Evolutionary conservation across 2,888 invertebrate genomes (phyloP).

Genomic region (Yponomeuta sedellus): DNA sequence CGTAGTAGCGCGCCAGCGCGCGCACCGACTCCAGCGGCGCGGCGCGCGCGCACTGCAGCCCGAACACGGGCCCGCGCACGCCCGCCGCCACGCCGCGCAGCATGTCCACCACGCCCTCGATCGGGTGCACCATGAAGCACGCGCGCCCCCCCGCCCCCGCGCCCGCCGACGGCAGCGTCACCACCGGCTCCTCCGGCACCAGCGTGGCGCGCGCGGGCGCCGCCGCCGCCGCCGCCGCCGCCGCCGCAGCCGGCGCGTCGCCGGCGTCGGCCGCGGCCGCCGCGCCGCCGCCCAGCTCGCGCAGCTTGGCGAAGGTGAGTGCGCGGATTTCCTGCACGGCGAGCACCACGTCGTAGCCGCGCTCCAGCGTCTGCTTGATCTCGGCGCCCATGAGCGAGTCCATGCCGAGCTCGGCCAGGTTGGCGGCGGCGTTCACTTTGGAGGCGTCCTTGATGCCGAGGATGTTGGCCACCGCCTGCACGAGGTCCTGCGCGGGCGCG

Average conservation of each 20-base stretch:
- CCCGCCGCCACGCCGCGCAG: constrained; percentile 83
- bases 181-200: constrained; percentile 83
- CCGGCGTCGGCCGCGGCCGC: constrained; percentile 21
- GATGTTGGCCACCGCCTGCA: constrained; percentile 91
- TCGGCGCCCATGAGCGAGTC: constrained; percentile 98
- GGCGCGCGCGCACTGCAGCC: constrained; percentile 90
- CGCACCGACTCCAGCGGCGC: constrained; percentile 85
- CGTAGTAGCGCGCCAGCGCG: constrained; percentile 83
- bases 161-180: constrained; percentile 77
- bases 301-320: constrained; percentile 83
- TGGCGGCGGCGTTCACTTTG: constrained; percentile 83
- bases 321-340: constrained; percentile 90
- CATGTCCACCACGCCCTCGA: constrained; percentile 89
- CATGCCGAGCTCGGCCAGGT: constrained; percentile 94
- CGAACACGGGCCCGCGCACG: constrained; percentile 87
- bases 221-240: constrained; percentile 53
- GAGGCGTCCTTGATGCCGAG: constrained; percentile 91
- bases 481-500: constrained; percentile 74
- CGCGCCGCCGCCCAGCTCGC: constrained; percentile 31
- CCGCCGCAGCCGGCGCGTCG: constrained; percentile 23
- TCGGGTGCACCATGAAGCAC: constrained; percentile 85
- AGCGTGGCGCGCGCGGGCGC: constrained; percentile 76
- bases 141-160: constrained; percentile 39
- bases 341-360: constrained; percentile 91
- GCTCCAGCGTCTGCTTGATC: constrained; percentile 93